A percentile compares a stretch with the other conserved stretches of the same genome.
Conservation (phyloP, 2,113 vertebrate species). For the Mixornis gularis region DNA sequence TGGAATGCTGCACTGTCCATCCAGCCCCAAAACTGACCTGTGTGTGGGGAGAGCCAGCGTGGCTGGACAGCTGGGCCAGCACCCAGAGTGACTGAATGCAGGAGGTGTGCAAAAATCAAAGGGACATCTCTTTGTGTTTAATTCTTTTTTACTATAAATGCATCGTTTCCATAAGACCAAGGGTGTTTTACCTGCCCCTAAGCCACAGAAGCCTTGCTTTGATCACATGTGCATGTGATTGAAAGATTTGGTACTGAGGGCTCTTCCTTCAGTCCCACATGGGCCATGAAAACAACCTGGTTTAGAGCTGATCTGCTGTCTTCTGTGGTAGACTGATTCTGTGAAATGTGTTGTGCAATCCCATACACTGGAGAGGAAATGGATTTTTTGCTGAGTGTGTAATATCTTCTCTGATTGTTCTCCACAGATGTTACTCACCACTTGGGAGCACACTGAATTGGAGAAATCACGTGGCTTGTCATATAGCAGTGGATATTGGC, state of each 20-base stretch:
- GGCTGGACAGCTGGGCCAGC: background rate
- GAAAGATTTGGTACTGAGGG: background rate
- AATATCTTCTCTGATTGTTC: background rate
- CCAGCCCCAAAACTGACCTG: rapidly evolving
- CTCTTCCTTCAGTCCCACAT: background rate
- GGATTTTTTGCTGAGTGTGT: background rate
- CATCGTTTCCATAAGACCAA: background rate
- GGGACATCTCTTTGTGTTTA: background rate
- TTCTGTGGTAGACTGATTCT: background rate
- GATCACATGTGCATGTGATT: background rate
- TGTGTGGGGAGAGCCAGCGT: background rate
- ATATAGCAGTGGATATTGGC: background rate
- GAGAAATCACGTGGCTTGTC: background rate
- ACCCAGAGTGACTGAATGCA: background rate
- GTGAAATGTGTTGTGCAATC: background rate
- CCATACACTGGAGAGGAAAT: background rate
- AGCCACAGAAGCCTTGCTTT: background rate
- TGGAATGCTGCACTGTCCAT: rapidly evolving
- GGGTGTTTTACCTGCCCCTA: background rate
- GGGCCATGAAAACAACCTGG: background rate
- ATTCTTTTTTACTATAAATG: background rate
- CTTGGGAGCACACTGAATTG: background rate
- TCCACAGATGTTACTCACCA: background rate
- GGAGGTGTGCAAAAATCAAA: background rate
- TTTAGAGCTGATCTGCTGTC: background rate